Evolutionary conservation across 2,113 vertebrate species (phyloP), one percentile per base, ranked within the genome.

Genomic region (Acanthisitta chloris): DNA sequence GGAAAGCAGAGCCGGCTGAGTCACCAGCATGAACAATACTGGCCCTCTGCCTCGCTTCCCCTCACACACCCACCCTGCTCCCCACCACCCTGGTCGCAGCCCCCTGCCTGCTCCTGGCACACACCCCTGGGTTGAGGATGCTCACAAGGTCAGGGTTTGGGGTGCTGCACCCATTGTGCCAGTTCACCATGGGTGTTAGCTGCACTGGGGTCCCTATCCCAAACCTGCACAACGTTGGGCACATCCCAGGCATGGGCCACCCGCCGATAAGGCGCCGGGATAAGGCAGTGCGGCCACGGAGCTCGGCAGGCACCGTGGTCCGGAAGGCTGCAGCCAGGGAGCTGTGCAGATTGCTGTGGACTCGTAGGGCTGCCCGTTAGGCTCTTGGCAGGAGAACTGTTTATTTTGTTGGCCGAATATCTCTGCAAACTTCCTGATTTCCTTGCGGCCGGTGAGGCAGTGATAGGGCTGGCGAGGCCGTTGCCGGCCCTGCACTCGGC

Each of bases 401-500:
- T 94, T 96, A 1, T 92, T 95, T 95, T 91, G 52, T 20, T 76
- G 83, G 83, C 81, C 36, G 5, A 79, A 84, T 91, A 91, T 89
- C 92, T 97, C 74, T 78, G 92, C 88, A 89, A 93, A 86, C 90
- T 95, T 96, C 96, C 95, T 86, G 83, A 89, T 93, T 95, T 89
- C 49, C 92, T 82, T 17, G 72, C 13, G 61, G 88, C 49, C 83
- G 6, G 95, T 3, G 4, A 36, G 87, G 71, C 82, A 15, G 86
- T 4, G 94, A 94, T 92, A 86, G 92, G 80, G 88, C 80, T 54
- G 95, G 82, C 4, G n/a, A 71, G 81, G 91, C 83, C 80, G 71
- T 94, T 92, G 95, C 90, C 85, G 45, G 70, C 90, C 81, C 90
- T 20, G 19, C 33, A 12, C 91, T 65, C 8, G 6, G 83, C 92